These are phyloP conservation scores for Dendroctonus ponderosae DNA, from an alignment of 1,140 invertebrate genomes.

Conservation along the genomic window DNA sequence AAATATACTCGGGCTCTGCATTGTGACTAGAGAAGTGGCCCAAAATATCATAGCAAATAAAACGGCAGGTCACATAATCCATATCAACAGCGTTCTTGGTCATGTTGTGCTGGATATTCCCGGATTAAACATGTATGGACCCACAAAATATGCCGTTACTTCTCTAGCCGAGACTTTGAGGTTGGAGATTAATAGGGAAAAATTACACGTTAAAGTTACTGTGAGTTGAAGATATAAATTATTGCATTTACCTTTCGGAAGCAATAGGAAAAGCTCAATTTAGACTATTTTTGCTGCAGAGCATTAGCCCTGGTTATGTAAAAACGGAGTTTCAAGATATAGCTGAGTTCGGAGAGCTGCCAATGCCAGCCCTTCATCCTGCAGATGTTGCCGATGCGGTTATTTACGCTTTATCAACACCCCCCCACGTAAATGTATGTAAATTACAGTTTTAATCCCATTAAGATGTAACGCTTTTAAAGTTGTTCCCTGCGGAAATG, in stretches of 20 bases:
- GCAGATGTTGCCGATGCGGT: slow-evolving; percentile 58
- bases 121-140: slow-evolving; percentile 57
- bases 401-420: slow-evolving; percentile 54
- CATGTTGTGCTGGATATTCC: slow-evolving; percentile 45
- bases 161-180: slow-evolving; percentile 63
- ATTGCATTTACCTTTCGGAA: too few relatives aligned
- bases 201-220: slow-evolving; percentile 25
- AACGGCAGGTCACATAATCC: slow-evolving; percentile 65
- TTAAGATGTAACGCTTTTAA: too few relatives aligned
- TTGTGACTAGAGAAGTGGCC: slow-evolving; percentile 56
- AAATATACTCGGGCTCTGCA: slow-evolving; percentile 42
- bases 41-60: slow-evolving; percentile 58
- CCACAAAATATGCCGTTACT: slow-evolving; percentile 69
- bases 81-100: slow-evolving; percentile 57
- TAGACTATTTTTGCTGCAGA: background rate
- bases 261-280: too few relatives aligned
- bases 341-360: slow-evolving; percentile 37
- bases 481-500: too few relatives aligned
- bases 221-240: slow-evolving; percentile 4
- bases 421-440: slow-evolving; percentile 55
- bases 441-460: too few relatives aligned
- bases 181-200: slow-evolving; percentile 1
- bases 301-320: slow-evolving; percentile 56
- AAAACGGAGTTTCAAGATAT: slow-evolving; percentile 48
- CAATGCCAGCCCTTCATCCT: slow-evolving; percentile 24